Evolutionary conservation across 2,113 vertebrate species (phyloP), one percentile per base, ranked within the genome.

Genomic region (Anarrhichthys ocellatus): DNA sequence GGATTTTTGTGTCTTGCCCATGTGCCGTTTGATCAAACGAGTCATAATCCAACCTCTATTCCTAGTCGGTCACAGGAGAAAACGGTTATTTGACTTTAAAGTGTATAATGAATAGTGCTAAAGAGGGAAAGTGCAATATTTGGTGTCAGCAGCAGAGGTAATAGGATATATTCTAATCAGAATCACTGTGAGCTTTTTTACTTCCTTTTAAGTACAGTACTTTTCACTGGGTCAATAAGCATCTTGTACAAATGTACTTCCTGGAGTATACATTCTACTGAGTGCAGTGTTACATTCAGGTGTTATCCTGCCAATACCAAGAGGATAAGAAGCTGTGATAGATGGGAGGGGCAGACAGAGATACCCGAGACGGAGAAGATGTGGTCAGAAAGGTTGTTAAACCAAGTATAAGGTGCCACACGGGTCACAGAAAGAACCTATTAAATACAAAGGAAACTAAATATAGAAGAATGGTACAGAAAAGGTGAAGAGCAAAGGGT

Each of bases 11-110:
- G 24, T 48, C 24, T n/a, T 18, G 38, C 3, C 1, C 50, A 36
- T 36, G 70, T n/a, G 10, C 68, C 13, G 69, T 68, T 62, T 32
- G 50, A 75, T 81, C n/a, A 48, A 56, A 78, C 5, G 24, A 20
- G 29, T 38, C 29, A 14, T 20, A 0, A 17, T 64, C 68, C 22
- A 76, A 69, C 46, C 32, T 27, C 15, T 8, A 18, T 69, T 76
- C 22, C 42, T 38, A 18, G 42, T 20, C 62, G 5, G 4, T 70
- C 2, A n/a, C 61, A 11, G 50, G 9, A 22, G 29, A 58, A 48
- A 77, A 74, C 0, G 22, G 22, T 6, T 78, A 20, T 71, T 75
- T 71, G 9, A 29, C 17, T 61, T 18, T 27, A 54, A 65, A 54
- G 27, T 59, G 44, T 76, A n/a, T 34, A 32, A 32, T 69, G 29